A percentile compares a stretch with the other conserved stretches of the same genome.
Evolutionary conservation across 2,113 vertebrate genomes (phyloP).

Genomic region (Ramphastos sulfuratus): DNA sequence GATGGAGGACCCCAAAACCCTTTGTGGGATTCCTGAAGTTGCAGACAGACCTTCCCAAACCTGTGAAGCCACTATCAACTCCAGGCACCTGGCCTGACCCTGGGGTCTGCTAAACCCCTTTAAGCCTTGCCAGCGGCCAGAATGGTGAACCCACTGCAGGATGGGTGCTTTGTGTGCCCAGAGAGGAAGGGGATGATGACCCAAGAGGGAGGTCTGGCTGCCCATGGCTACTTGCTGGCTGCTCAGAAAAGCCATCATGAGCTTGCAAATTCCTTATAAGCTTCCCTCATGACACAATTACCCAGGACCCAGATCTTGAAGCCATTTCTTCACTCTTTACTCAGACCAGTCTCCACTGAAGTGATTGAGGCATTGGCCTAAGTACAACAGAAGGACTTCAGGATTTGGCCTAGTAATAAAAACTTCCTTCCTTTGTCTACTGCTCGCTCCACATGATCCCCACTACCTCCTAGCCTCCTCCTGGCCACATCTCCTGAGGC

Average conservation of each 20-base stretch:
- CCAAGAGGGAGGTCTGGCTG: background rate
- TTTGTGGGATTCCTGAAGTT: fast-evolving
- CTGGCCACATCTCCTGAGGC: background rate
- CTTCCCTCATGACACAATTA: background rate
- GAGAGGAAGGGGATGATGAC: background rate
- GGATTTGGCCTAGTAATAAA: constrained; percentile 55
- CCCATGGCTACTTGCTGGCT: fast-evolving
- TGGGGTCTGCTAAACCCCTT: fast-evolving
- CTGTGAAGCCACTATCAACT: background rate
- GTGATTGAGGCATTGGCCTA: background rate
- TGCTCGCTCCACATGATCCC: background rate
- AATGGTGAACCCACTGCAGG: fast-evolving
- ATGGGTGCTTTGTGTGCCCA: background rate
- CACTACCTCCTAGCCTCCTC: background rate
- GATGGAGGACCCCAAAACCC: background rate
- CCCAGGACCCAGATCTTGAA: background rate
- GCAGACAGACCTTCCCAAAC: background rate
- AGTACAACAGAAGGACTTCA: constrained; percentile 25
- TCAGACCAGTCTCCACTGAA: background rate
- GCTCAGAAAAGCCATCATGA: background rate
- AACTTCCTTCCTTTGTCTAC: constrained; percentile 69
- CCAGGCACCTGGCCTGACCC: fast-evolving
- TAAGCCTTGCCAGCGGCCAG: background rate
- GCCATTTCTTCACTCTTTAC: constrained; percentile 16
- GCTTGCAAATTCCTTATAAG: constrained; percentile 4